Percentiles rank a stretch among this genome's conserved stretches.
phyloP scores from a whole-genome alignment of 2,888 invertebrate genomes.

The Theodoxus fluviatilis region DNA sequence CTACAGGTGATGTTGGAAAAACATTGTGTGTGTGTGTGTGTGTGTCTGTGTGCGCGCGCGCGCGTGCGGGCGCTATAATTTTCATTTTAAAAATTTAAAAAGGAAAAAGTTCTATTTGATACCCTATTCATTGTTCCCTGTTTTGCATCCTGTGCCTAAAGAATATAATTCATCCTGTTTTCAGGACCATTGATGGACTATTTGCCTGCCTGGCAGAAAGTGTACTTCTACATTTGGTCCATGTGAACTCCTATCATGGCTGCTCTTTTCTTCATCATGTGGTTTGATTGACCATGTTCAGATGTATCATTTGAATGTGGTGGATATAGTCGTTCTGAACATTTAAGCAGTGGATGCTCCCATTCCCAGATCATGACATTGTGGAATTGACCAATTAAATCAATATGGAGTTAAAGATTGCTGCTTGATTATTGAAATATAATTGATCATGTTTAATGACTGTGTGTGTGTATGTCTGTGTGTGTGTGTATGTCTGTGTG shows the following conservation, averaged over 20 bases:
- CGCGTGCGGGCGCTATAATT: neutral
- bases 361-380: no score
- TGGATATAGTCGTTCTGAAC: no score
- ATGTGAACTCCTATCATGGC: constrained; percentile 30
- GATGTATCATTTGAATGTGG: neutral
- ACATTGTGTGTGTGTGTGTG: neutral
- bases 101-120: no score
- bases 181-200: constrained; percentile 77
- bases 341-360: no score
- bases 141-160: neutral
- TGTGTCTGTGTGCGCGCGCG: neutral
- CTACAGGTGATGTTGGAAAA: neutral
- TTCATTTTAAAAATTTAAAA: no score
- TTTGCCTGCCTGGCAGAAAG: constrained; percentile 86
- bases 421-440: neutral
- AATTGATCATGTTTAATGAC: no score
- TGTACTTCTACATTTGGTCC: constrained; percentile 72
- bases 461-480: constrained; percentile 12
- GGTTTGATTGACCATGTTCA: neutral
- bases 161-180: constrained; percentile 23
- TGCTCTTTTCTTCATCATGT: neutral
- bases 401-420: neutral
- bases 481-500: neutral
- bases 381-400: no score
- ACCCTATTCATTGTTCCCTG: no score